Evolutionary conservation across 2,888 invertebrate species (phyloP).

Genomic region (Drosophila barbarae): DNA sequence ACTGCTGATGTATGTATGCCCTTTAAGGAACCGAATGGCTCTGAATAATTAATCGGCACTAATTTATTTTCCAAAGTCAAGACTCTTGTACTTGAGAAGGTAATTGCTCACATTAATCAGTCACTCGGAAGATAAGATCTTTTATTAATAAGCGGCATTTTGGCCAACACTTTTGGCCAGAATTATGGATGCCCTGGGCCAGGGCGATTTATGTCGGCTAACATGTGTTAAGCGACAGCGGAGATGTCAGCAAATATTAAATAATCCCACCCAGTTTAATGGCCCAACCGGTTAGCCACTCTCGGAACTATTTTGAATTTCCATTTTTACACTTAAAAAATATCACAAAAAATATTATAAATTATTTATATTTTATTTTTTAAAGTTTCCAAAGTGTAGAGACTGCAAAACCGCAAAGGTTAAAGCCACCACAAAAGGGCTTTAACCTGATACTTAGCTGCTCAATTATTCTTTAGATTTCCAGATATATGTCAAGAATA

Average conservation of each 20-base stretch:
- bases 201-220: slow-evolving; percentile 36
- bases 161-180: slow-evolving; percentile 23
- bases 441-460: neutral
- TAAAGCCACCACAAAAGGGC: neutral
- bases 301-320: slow-evolving; percentile 26
- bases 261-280: slow-evolving; percentile 30
- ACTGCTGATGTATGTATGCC: slow-evolving; percentile 6
- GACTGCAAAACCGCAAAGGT: neutral
- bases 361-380: neutral
- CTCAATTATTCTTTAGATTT: neutral
- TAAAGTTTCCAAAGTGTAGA: neutral
- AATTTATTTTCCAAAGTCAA: slow-evolving; percentile 44
- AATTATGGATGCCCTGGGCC: slow-evolving; percentile 33
- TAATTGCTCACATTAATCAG: slow-evolving; percentile 55
- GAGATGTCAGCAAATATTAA: slow-evolving; percentile 43
- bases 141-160: slow-evolving; percentile 32
- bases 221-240: slow-evolving; percentile 37
- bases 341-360: neutral
- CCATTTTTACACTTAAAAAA: slow-evolving; percentile 11
- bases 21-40: slow-evolving; percentile 1
- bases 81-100: slow-evolving; percentile 29
- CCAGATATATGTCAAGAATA: neutral
- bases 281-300: slow-evolving; percentile 17
- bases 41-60: slow-evolving; percentile 56
- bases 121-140: slow-evolving; percentile 27